A percentile compares a stretch with the other conserved stretches of the same genome.
These are phyloP conservation scores for Siniperca scherzeri DNA, from an alignment of 2,797 vertebrate genomes.

Conservation along the genomic window DNA sequence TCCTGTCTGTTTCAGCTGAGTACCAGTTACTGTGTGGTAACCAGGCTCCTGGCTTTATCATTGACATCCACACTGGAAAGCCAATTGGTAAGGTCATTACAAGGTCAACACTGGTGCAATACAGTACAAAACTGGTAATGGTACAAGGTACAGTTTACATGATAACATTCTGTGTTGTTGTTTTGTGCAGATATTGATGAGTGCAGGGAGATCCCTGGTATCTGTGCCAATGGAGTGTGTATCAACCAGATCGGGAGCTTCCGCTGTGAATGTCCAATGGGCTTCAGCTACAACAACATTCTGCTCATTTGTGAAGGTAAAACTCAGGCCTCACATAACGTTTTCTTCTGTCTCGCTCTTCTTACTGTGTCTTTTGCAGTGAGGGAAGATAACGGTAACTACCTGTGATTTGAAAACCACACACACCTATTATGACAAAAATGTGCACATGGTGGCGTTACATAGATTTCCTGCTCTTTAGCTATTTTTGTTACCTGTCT, in stretches of 20 bases:
- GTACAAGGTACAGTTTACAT: neutral
- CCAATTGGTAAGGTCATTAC: conserved; percentile 87
- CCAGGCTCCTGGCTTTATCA: conserved; percentile 93
- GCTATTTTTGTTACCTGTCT: neutral
- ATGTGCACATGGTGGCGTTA: neutral
- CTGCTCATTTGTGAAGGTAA: conserved; percentile 95
- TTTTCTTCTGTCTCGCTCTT: neutral
- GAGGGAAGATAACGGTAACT: neutral
- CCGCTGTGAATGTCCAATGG: conserved; percentile 94
- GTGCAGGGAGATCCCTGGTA: conserved; percentile 92
- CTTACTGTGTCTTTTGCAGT: neutral
- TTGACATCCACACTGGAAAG: conserved; percentile 94
- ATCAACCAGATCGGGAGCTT: conserved; percentile 97
- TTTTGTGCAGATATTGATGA: conserved; percentile 91
- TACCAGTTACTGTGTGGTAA: conserved; percentile 94
- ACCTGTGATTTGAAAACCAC: neutral
- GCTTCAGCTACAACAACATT: conserved; percentile 95
- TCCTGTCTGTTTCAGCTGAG: conserved; percentile 83
- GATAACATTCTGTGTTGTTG: neutral
- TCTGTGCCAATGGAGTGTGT: conserved; percentile 92
- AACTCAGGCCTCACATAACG: neutral
- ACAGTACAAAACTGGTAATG: too few species aligned
- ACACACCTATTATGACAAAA: neutral
- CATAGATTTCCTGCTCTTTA: neutral
- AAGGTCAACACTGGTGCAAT: neutral